These are phyloP conservation scores for Acanthococcus lagerstroemiae DNA, from an alignment of 2,888 invertebrate species.

Conservation along the genomic window DNA sequence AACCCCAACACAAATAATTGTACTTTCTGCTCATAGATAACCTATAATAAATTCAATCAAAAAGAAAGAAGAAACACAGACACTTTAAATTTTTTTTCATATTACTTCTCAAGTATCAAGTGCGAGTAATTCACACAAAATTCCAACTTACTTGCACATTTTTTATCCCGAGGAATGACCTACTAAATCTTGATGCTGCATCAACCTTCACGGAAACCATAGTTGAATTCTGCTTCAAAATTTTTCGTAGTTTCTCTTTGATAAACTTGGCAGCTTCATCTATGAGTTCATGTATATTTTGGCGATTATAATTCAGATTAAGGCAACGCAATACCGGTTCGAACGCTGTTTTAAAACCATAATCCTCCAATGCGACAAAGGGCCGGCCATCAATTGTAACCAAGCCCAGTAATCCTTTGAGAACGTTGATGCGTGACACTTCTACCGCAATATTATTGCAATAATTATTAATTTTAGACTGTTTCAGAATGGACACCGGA, in stretches of 20 bases:
- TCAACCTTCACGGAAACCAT: not conserved
- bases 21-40: not conserved
- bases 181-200: not conserved
- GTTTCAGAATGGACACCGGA: not conserved
- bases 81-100: not conserved
- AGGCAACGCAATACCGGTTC: not conserved
- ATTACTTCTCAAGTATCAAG: not conserved
- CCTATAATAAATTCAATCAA: not conserved
- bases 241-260: not conserved
- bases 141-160: not conserved
- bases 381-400: not conserved
- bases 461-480: not conserved
- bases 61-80: not conserved
- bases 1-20: not conserved
- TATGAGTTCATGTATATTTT: not conserved
- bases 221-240: not conserved
- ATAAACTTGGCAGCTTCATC: not conserved
- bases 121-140: not conserved
- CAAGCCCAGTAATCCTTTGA: not conserved
- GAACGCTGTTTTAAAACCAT: not conserved
- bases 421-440: not conserved
- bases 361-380: not conserved
- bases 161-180: not conserved
- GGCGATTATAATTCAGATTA: not conserved
- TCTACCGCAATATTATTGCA: not conserved